Evolutionary conservation across 2,888 invertebrate species (phyloP).

Genomic region (Meandrusa payeni): DNA sequence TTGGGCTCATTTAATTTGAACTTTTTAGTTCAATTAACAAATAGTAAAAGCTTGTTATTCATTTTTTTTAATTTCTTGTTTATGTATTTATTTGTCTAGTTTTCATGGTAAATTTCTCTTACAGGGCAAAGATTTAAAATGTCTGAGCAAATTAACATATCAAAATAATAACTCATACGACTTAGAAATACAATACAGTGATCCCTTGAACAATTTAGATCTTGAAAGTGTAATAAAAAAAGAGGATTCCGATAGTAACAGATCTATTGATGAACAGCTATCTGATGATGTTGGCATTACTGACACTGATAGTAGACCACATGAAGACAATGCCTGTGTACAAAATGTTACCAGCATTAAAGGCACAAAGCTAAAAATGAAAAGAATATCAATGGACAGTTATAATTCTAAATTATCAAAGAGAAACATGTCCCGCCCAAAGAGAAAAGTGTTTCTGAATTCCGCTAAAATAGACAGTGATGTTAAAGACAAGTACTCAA

Average conservation of each 20-base stretch:
- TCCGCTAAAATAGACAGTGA: slow-evolving; percentile 21
- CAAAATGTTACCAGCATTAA: background rate
- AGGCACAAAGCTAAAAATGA: slow-evolving; percentile 11
- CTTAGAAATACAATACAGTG: slow-evolving; percentile 25
- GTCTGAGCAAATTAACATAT: slow-evolving; percentile 27
- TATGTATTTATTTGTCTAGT: no score
- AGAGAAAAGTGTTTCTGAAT: background rate
- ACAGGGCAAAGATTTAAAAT: slow-evolving; percentile 27
- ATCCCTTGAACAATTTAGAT: slow-evolving; percentile 23
- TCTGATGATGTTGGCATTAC: background rate
- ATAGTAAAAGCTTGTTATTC: no score
- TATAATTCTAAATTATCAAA: slow-evolving; percentile 7
- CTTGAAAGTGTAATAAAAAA: slow-evolving; percentile 15
- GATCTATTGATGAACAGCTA: background rate
- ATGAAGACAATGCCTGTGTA: background rate
- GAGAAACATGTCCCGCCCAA: slow-evolving; percentile 1
- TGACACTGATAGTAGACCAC: background rate
- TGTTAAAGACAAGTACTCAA: slow-evolving; percentile 40
- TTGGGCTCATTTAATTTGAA: no score
- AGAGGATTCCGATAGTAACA: background rate
- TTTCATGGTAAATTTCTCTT: slow-evolving; percentile 19
- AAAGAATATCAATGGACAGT: slow-evolving; percentile 19
- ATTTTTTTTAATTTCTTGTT: no score
- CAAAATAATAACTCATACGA: slow-evolving; percentile 26
- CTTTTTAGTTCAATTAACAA: no score